Base-by-base conservation (phyloP, 2,113 vertebrate species). In the Eretmochelys imbricata region DNA sequence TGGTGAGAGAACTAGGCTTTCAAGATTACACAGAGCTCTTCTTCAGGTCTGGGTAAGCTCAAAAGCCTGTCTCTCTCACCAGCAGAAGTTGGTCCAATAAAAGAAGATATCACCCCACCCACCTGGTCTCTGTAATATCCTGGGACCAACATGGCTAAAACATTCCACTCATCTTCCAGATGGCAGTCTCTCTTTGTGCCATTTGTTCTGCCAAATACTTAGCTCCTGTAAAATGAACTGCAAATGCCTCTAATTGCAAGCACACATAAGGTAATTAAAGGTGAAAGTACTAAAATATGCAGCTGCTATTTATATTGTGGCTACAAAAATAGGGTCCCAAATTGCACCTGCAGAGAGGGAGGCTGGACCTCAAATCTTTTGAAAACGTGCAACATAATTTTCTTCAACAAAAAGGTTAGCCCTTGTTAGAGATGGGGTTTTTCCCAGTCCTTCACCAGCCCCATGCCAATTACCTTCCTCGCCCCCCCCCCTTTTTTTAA, bases 401-500 rank as follows among this genome's bases (percentile, higher is more conserved):
- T 53, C 17, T 82, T 82, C 20, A 20, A 84, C 29, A 62, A 79
- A 46, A 29, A 13, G 31, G 17, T 59, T 42, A 80, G 31, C 59
- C 84, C 91, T 80, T 55, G 85, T 19, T 65, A 79, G 69, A 76
- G 75, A 86, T 0, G 5, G 53, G 1, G 35, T n/a, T 16, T 69
- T 62, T 35, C 59, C 59, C 29, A 7, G 8, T 3, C 62, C 53
- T 88, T 53, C 42, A 57, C 0, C 31, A 88, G 85, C 17, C 72
- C 93, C 84, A 82, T 79, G 82, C 1, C 27, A 55, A 54, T 51
- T 20, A 82, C 8, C 22, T 54, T 38, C 10, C 4, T 3, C n/a
- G 57, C 27, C 4, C 22, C 3, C 62, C 20, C 4, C 0, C 1
- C 7, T 8, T 46, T 6, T 35, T n/a, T 13, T 0, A 0, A 53